Conservation (phyloP, 2,113 vertebrate species). For the Rana temporaria region DNA sequence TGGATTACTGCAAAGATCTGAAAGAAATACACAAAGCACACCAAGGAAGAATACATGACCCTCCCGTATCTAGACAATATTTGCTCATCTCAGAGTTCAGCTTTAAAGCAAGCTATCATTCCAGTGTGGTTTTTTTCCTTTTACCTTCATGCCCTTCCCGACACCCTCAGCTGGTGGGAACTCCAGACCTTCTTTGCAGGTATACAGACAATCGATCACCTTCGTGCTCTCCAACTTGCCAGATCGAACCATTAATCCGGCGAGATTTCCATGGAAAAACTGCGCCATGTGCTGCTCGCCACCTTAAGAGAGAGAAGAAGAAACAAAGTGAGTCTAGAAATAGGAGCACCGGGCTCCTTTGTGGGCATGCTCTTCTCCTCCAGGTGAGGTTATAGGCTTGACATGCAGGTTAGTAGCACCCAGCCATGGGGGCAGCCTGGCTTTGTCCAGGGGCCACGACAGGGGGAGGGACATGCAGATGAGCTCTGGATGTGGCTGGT, state of each 20-base stretch:
- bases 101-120: not conserved
- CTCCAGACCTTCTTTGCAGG: slow-evolving; percentile 96
- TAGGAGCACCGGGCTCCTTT: not conserved
- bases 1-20: too few relatives aligned
- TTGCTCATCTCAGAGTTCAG: too few relatives aligned
- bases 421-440: not conserved
- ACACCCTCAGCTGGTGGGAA: slow-evolving; percentile 82
- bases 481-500: slow-evolving; percentile 19
- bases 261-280: slow-evolving; percentile 93
- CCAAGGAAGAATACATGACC: too few relatives aligned
- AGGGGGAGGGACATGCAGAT: slow-evolving; percentile 33
- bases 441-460: not conserved
- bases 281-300: slow-evolving; percentile 89
- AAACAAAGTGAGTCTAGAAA: not conserved
- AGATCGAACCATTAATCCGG: slow-evolving; percentile 89
- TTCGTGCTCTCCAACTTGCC: slow-evolving; percentile 95
- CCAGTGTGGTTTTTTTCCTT: too few relatives aligned
- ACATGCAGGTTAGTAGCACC: slow-evolving; percentile 48
- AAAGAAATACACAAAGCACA: too few relatives aligned
- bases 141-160: slow-evolving; percentile 86
- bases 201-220: slow-evolving; percentile 96
- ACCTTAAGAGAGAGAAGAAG: slow-evolving; percentile 66
- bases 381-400: slow-evolving; percentile 8
- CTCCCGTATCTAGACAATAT: too few relatives aligned
- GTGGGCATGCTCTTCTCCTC: not conserved